Evolutionary conservation across 1,140 invertebrate species (phyloP).

Genomic region (Bombus confusus): DNA sequence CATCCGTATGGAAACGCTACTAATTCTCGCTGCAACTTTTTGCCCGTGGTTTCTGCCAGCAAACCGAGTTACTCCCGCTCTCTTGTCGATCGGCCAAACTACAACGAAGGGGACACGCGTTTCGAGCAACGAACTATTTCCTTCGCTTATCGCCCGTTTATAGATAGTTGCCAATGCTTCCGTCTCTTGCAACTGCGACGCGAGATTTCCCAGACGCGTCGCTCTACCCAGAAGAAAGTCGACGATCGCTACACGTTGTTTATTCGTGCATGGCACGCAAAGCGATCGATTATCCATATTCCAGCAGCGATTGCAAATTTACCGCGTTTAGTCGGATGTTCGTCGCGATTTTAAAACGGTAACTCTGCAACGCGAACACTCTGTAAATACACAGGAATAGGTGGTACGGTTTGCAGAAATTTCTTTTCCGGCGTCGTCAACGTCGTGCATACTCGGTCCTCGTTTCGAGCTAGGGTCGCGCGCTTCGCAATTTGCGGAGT

Average conservation of each 20-base stretch:
- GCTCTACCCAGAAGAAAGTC: no score
- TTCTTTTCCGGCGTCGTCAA: neutral
- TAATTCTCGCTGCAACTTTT: conserved; percentile 56
- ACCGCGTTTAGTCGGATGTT: neutral
- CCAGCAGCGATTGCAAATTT: neutral
- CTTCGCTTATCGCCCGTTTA: neutral
- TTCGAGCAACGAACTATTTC: neutral
- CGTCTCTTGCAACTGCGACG: neutral
- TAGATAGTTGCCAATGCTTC: neutral
- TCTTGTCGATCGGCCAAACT: neutral
- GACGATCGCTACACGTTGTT: no score
- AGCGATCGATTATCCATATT: no score
- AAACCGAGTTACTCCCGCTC: neutral
- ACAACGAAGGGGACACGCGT: neutral
- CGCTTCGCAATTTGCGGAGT: conserved; percentile 8
- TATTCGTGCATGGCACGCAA: no score
- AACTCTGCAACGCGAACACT: no score
- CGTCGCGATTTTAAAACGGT: neutral
- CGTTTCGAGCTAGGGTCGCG: conserved; percentile 13
- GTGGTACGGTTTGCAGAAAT: neutral
- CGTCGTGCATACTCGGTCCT: conserved; percentile 12
- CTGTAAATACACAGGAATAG: neutral
- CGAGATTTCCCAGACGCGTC: no score
- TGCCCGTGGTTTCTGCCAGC: conserved; percentile 50
- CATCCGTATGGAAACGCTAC: conserved; percentile 40